These are phyloP conservation scores for Ceyx margarethae DNA, from an alignment of 2,113 vertebrate species.

Conservation along the genomic window DNA sequence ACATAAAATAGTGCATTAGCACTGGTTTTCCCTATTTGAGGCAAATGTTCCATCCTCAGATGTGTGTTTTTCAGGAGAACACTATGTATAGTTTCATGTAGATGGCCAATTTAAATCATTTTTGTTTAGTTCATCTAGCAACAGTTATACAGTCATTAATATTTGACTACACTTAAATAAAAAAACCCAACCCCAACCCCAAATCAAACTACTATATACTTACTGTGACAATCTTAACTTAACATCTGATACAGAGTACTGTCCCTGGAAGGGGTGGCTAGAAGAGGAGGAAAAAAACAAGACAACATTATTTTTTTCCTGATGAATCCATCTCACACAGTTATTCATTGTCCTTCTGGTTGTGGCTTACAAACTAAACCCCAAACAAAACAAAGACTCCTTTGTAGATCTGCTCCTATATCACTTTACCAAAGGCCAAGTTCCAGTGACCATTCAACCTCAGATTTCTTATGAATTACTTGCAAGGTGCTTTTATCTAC, in stretches of 20 bases:
- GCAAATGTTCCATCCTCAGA: neutral
- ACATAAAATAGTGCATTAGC: neutral
- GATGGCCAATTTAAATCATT: neutral
- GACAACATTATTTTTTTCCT: neutral
- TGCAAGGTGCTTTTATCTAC: neutral
- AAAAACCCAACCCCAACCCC: neutral
- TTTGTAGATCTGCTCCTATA: neutral
- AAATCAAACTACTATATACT: conserved; percentile 69
- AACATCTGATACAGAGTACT: conserved; percentile 94
- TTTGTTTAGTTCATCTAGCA: neutral
- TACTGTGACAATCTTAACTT: conserved; percentile 96
- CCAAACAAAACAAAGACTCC: neutral
- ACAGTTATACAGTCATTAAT: neutral
- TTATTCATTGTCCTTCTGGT: neutral
- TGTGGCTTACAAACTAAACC: neutral
- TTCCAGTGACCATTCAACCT: neutral
- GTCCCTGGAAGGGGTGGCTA: conserved; percentile 96
- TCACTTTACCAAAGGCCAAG: neutral
- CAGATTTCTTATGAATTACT: neutral
- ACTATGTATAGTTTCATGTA: neutral
- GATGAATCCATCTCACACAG: neutral
- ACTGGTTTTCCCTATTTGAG: neutral
- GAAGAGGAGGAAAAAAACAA: neutral
- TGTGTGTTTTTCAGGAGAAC: neutral
- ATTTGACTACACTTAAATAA: neutral